Evolutionary conservation across 1,140 invertebrate species (phyloP).

Genomic region (Chymomyza costata): DNA sequence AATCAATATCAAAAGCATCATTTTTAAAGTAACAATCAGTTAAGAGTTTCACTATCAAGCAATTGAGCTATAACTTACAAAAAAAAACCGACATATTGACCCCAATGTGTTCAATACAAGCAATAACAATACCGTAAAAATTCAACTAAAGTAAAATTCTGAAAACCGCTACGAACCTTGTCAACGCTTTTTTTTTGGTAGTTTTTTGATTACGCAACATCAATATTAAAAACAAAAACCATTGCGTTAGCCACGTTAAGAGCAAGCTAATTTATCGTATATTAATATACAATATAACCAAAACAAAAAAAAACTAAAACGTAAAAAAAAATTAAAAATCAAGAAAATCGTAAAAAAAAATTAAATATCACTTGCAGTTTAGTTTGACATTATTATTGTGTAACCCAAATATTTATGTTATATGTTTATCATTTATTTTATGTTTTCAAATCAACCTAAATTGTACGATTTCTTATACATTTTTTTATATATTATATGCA

Average conservation of each 20-base stretch:
- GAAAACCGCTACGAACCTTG: conserved; percentile 36
- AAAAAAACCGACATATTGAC: conserved; percentile 44
- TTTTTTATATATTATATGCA: conserved; percentile 41
- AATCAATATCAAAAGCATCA: conserved; percentile 15
- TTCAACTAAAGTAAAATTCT: conserved; percentile 26
- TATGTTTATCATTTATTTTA: conserved; percentile 36
- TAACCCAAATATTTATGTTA: conserved; percentile 38
- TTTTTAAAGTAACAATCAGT: conserved; percentile 6
- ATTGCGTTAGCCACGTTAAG: conserved; percentile 57
- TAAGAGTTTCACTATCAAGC: too few species aligned
- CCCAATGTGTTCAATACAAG: conserved; percentile 52
- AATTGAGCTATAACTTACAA: too few species aligned
- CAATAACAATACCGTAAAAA: conserved; percentile 19
- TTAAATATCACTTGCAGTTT: too few species aligned
- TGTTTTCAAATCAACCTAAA: too few species aligned
- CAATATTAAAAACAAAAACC: conserved; percentile 26
- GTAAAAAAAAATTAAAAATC: conserved; percentile 40
- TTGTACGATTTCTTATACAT: too few species aligned
- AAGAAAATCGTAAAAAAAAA: conserved; percentile 26
- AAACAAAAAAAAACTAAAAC: conserved; percentile 36
- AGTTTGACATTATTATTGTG: conserved; percentile 9
- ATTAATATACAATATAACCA: conserved; percentile 51
- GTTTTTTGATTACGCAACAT: conserved; percentile 36
- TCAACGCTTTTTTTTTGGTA: conserved; percentile 35
- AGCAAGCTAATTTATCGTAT: conserved; percentile 59